Base-by-base conservation (phyloP, 1,140 invertebrate species). In the Pseudobourletiella spinata region DNA sequence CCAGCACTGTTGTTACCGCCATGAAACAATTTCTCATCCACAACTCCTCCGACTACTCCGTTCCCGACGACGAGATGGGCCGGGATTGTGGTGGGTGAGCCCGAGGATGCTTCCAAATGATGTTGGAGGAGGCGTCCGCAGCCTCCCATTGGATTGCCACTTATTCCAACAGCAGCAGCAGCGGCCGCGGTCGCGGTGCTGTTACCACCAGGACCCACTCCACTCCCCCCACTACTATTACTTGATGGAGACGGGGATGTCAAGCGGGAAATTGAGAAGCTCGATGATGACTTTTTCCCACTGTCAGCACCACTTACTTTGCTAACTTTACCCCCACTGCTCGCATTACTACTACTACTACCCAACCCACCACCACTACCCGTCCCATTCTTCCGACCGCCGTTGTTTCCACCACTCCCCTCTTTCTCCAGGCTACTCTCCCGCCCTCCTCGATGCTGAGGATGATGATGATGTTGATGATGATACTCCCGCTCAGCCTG, bases 251-350 rank as follows among this genome's bases (percentile, higher is more conserved):
- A 65, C 14, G 68, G 68, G 14, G 68, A 70, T 26, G 68, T 70
- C 24, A 70, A 46, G 1, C 68, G 50, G 15, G 68, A 70, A 39
- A 70, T 70, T 54, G 68, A 70, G 61, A 70, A 70, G 32, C 65
- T 67, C 6, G 68, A 68, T 26, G 55, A 66, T 26, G 50, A 56
- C 29, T 63, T 63, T 54, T 28, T 61, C 29, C 26, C 52, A 22
- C 30, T 48, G 8, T 39, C 54, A 24, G 22, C 46, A 48, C 46
- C 46, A 16, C 22, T 48, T 24, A 18, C 18, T 48, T n/a, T 43
- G 14, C 46, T 57, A 20, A 20, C 43, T 44, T 51, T 28, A 35
- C 42, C 43, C 1, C 32, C 52, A 30, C 52, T 28, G 46, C 55
- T 44, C 6, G 11, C 22, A 22, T 39, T 48, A 48, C 61, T 29